Evolutionary conservation across 2,113 vertebrate species (phyloP).

Genomic region (Alosa alosa): DNA sequence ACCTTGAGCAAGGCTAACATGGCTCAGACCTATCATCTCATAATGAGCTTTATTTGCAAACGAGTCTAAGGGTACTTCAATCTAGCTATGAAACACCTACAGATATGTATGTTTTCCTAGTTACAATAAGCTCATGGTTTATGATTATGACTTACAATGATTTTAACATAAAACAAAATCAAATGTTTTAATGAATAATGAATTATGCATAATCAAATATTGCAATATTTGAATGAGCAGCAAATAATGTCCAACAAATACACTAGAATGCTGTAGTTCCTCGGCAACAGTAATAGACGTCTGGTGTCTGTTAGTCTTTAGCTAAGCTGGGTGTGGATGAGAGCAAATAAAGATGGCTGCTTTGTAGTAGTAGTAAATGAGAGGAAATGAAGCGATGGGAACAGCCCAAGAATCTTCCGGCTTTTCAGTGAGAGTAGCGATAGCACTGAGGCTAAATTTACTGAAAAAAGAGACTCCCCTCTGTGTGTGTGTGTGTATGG

Average conservation of each 20-base stretch:
- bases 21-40: not conserved
- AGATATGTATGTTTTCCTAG: no score
- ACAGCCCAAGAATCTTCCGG: not conserved
- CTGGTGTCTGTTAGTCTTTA: not conserved
- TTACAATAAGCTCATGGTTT: not conserved
- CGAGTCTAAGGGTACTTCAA: not conserved
- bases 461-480: not conserved
- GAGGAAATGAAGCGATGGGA: not conserved
- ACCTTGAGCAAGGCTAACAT: not conserved
- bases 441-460: not conserved
- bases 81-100: not conserved
- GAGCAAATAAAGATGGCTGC: not conserved
- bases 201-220: not conserved
- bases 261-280: no score
- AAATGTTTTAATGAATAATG: not conserved
- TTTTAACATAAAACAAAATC: no score
- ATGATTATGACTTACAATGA: not conserved
- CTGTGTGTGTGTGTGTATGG: not conserved
- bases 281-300: not conserved
- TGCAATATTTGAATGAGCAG: not conserved
- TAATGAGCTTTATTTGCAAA: not conserved
- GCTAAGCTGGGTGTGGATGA: not conserved
- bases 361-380: not conserved
- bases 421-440: not conserved
- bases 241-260: not conserved